Evolutionary conservation across 1,140 invertebrate genomes (phyloP).

Genomic region (Lordiphosa stackelbergi): DNA sequence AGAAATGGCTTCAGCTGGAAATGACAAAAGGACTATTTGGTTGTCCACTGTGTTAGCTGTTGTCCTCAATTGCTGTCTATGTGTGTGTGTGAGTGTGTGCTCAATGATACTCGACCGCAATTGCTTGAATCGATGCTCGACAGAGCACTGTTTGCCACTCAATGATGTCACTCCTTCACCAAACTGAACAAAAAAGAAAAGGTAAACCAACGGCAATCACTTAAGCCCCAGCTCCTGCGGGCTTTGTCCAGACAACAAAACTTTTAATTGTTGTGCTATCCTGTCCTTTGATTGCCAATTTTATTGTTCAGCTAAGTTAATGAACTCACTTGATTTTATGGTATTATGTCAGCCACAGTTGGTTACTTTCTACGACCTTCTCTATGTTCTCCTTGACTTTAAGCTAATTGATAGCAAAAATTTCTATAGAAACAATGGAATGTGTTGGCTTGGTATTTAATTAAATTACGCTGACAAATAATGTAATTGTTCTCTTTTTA

Average conservation of each 20-base stretch:
- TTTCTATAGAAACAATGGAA: constrained; percentile 12
- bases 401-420: constrained; percentile 25
- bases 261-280: constrained; percentile 37
- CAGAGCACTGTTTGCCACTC: constrained; percentile 33
- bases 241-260: constrained; percentile 6
- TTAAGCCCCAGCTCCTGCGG: constrained; percentile 4
- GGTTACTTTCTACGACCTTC: too few relatives aligned
- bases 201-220: constrained; percentile 1
- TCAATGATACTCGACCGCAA: constrained; percentile 69
- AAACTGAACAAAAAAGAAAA: constrained; percentile 23
- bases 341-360: too few relatives aligned
- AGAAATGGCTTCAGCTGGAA: constrained; percentile 14
- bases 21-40: constrained; percentile 32
- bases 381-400: constrained; percentile 17
- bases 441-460: constrained; percentile 24
- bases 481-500: constrained; percentile 7
- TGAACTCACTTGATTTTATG: constrained; percentile 34
- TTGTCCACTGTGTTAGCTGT: constrained; percentile 8
- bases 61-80: constrained; percentile 19
- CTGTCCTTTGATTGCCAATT: constrained; percentile 19
- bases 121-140: constrained; percentile 33
- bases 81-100: constrained; percentile 21
- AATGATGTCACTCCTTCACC: constrained; percentile 22
- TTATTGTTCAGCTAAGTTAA: constrained; percentile 19
- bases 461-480: constrained; percentile 46